Conservation (phyloP, 2,888 invertebrate genomes). For the Habroteleia sp. region DNA sequence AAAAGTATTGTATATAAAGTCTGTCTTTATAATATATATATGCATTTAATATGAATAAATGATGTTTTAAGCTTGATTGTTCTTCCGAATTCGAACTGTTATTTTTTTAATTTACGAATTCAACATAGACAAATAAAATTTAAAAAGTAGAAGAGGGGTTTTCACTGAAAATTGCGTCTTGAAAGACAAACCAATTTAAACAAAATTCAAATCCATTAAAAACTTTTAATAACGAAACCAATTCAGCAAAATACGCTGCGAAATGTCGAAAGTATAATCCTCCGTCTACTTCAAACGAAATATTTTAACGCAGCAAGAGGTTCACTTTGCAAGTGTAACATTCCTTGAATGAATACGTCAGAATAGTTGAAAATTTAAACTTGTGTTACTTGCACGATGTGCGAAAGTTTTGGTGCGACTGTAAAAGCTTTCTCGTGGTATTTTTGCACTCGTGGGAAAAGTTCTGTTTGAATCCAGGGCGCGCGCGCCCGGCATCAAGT, state of each 20-base stretch:
- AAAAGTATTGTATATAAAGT: too few relatives aligned
- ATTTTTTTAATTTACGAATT: too few relatives aligned
- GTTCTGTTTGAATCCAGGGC: slow-evolving; percentile 32
- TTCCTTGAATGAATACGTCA: slow-evolving; percentile 42
- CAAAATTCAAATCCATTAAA: slow-evolving; percentile 19
- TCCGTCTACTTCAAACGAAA: slow-evolving; percentile 12
- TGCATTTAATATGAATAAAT: too few relatives aligned
- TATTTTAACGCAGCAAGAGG: slow-evolving; percentile 32
- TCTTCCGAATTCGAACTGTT: too few relatives aligned
- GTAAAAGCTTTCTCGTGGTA: slow-evolving; percentile 50
- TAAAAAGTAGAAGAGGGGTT: too few relatives aligned
- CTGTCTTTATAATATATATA: too few relatives aligned
- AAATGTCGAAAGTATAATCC: slow-evolving; percentile 10
- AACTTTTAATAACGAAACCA: slow-evolving; percentile 15
- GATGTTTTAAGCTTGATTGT: too few relatives aligned
- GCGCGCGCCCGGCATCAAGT: slow-evolving; percentile 28
- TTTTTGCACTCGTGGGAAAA: slow-evolving; percentile 53
- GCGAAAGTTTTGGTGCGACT: slow-evolving; percentile 33
- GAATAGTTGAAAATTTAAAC: slow-evolving; percentile 40
- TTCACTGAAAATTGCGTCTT: too few relatives aligned
- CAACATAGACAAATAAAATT: too few relatives aligned
- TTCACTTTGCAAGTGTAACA: slow-evolving; percentile 42
- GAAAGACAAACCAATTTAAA: slow-evolving; percentile 4
- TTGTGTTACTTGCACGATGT: slow-evolving; percentile 34
- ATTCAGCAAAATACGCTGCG: slow-evolving; percentile 1